Conservation (phyloP, 2,797 vertebrate genomes). For the Adelosebastes latens region DNA sequence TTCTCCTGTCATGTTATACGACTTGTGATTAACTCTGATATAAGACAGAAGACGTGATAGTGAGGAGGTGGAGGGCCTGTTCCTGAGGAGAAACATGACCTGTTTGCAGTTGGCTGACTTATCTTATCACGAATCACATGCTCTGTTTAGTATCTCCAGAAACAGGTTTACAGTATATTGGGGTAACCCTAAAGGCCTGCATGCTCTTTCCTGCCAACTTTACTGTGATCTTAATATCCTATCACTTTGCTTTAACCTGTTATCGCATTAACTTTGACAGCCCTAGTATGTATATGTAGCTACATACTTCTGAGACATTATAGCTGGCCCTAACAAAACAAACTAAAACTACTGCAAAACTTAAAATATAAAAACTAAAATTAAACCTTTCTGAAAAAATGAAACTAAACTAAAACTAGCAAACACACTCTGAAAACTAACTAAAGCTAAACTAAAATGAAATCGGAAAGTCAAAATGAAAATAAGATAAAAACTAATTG, state of each 20-base stretch:
- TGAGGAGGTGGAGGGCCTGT: background rate
- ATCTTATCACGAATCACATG: constrained; percentile 64
- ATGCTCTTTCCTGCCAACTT: background rate
- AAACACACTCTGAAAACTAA: too few species aligned
- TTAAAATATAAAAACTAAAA: too few species aligned
- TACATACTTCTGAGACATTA: too few species aligned
- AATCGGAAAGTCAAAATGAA: too few species aligned
- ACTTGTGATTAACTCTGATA: constrained; percentile 32
- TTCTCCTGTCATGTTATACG: background rate
- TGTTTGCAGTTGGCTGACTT: constrained; percentile 40
- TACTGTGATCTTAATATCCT: background rate
- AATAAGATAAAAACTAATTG: too few species aligned
- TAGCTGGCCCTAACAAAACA: too few species aligned
- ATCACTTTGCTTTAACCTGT: background rate
- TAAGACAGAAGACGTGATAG: constrained; percentile 45
- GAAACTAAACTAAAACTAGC: too few species aligned
- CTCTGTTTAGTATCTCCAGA: constrained; percentile 52
- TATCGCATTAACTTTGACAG: too few species aligned
- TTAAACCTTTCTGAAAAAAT: too few species aligned
- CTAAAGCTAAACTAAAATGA: too few species aligned
- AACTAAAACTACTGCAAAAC: too few species aligned
- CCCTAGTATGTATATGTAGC: too few species aligned
- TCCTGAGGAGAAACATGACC: constrained; percentile 31
- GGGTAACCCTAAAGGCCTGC: background rate
- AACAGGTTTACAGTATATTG: background rate